Conservation (phyloP, 2,113 vertebrate genomes). For the Nestor notabilis region DNA sequence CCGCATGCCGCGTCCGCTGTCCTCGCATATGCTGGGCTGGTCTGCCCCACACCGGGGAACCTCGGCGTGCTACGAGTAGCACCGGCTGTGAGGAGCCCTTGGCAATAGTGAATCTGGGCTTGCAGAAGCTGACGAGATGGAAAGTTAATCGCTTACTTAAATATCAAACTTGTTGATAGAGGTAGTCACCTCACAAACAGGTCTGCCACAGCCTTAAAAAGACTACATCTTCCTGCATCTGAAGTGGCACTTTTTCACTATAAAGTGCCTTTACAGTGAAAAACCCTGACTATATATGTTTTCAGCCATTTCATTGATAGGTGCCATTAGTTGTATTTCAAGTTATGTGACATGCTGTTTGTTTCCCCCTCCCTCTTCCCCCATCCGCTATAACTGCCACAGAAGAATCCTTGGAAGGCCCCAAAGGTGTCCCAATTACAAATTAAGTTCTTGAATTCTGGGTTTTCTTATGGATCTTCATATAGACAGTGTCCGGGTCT, state of each 20-base stretch:
- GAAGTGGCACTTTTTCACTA: too few relatives aligned
- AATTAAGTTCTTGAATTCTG: neutral
- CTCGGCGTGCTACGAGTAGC: too few relatives aligned
- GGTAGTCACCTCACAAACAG: neutral
- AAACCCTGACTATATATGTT: neutral
- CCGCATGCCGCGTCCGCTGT: too few relatives aligned
- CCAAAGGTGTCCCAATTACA: neutral
- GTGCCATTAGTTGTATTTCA: neutral
- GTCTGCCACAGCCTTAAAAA: neutral
- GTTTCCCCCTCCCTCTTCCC: neutral
- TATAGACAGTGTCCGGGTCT: neutral
- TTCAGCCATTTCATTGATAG: neutral
- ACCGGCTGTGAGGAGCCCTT: too few relatives aligned
- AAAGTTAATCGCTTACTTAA: neutral
- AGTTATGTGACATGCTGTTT: neutral
- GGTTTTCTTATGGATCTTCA: neutral
- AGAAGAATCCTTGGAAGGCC: neutral
- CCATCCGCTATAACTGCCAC: neutral
- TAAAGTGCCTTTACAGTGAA: neutral
- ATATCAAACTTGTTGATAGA: neutral
- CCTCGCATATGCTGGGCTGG: too few relatives aligned
- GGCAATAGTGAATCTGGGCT: accelerated
- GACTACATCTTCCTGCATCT: neutral
- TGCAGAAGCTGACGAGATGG: neutral
- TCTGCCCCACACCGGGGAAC: too few relatives aligned